Percentiles rank a stretch among this genome's conserved stretches.
phyloP scores from a whole-genome alignment of 2,888 invertebrate species.

The Mystacides longicornis region DNA sequence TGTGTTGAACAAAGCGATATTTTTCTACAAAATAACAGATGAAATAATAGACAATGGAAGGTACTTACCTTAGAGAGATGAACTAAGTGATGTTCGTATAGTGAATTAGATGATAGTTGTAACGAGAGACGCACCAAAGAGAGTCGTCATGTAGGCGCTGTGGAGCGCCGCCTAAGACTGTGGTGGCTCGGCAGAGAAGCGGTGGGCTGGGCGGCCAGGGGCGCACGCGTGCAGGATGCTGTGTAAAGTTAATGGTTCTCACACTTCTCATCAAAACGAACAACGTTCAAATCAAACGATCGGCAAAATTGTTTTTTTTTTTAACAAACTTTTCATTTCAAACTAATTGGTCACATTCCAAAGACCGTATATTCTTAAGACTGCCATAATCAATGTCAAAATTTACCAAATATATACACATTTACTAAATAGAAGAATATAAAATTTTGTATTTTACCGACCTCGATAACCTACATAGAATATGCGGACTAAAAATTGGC shows the following conservation, averaged over 20 bases:
- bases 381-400: no score
- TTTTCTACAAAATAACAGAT: no score
- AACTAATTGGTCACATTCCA: no score
- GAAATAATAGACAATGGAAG: no score
- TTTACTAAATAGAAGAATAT: no score
- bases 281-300: background rate
- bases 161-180: conserved; percentile 7
- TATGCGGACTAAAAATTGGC: no score
- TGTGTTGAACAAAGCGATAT: no score
- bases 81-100: background rate
- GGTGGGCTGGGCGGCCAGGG: background rate
- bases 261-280: background rate
- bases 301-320: background rate
- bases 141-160: conserved; percentile 3
- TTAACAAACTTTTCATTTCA: no score
- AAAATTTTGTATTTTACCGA: no score
- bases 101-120: background rate
- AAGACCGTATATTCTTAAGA: no score
- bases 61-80: background rate
- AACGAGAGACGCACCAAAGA: background rate
- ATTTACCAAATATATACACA: no score
- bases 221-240: background rate
- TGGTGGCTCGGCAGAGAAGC: background rate
- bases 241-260: background rate
- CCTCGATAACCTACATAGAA: no score